These are phyloP conservation scores for Drosophila lacicola DNA, from an alignment of 2,888 invertebrate species.

Conservation along the genomic window DNA sequence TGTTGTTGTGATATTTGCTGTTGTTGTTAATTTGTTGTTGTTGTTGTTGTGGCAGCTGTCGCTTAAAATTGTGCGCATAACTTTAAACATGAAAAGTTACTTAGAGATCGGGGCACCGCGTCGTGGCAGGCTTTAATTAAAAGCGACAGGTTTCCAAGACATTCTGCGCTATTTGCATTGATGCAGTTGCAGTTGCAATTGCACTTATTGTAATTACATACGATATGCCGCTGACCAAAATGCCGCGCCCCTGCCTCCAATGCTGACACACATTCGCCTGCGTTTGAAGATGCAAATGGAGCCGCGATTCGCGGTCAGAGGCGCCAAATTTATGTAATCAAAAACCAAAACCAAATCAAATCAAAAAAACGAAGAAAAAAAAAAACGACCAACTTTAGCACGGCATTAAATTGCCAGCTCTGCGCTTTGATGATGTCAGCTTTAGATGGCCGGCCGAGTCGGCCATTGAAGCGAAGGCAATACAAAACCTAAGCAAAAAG, in stretches of 20 bases:
- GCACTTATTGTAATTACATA: slow-evolving; percentile 76
- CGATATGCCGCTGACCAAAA: slow-evolving; percentile 51
- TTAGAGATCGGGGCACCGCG: slow-evolving; percentile 53
- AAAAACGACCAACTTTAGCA: slow-evolving; percentile 34
- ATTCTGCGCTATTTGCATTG: slow-evolving; percentile 71
- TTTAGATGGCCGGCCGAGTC: slow-evolving; percentile 30
- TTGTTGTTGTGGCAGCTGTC: slow-evolving; percentile 49
- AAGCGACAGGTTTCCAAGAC: slow-evolving; percentile 76
- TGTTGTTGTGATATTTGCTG: slow-evolving; percentile 19
- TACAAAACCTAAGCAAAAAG: slow-evolving; percentile 71
- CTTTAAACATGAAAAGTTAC: slow-evolving; percentile 78
- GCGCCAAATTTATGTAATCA: slow-evolving; percentile 78
- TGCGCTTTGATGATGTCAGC: slow-evolving; percentile 71
- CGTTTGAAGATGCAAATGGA: slow-evolving; percentile 76
- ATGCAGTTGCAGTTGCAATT: slow-evolving; percentile 49
- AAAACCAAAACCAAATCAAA: slow-evolving; percentile 49
- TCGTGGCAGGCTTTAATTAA: slow-evolving; percentile 70
- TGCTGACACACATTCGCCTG: slow-evolving; percentile 65
- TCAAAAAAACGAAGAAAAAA: not conserved
- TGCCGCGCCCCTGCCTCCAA: slow-evolving; percentile 62
- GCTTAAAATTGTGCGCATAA: slow-evolving; percentile 76
- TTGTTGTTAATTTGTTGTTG: slow-evolving; percentile 11
- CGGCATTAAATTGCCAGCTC: slow-evolving; percentile 66
- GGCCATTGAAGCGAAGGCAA: not conserved
- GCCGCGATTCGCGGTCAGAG: slow-evolving; percentile 49